Percentiles rank a stretch among this genome's conserved stretches.
Evolutionary conservation across 2,888 invertebrate genomes (phyloP).

Genomic region (Polyommatus iphigenia): DNA sequence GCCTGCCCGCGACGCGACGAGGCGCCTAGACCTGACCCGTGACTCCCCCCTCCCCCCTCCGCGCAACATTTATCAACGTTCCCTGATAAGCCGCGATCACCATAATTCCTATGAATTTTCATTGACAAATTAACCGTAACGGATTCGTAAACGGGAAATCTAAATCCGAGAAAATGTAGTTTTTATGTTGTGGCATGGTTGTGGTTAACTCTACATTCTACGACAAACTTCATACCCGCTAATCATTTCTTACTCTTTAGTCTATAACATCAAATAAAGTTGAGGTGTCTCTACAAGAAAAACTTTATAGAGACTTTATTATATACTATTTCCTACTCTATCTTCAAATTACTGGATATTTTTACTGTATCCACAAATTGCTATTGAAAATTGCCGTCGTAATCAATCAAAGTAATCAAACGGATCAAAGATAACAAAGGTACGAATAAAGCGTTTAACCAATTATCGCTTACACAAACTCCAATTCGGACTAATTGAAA

Average conservation of each 20-base stretch:
- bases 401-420: constrained; percentile 17
- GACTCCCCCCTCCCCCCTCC: constrained; percentile 37
- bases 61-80: constrained; percentile 33
- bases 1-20: constrained; percentile 45
- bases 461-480: constrained; percentile 62
- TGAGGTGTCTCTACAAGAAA: background rate
- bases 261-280: too few relatives aligned
- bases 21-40: constrained; percentile 44
- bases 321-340: background rate
- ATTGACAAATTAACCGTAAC: constrained; percentile 13
- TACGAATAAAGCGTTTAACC: constrained; percentile 49
- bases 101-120: constrained; percentile 27
- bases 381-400: background rate
- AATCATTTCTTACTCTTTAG: too few relatives aligned
- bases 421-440: constrained; percentile 16
- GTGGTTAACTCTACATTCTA: background rate
- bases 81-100: constrained; percentile 40
- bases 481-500: constrained; percentile 77
- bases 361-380: background rate
- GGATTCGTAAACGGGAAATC: background rate
- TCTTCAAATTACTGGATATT: too few relatives aligned
- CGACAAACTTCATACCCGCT: background rate
- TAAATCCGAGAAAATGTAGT: background rate
- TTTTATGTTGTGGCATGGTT: background rate
- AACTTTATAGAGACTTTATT: background rate